Evolutionary conservation across 23 tunicate genomes (phyloP).

Genomic region (Ciona savignyi): DNA sequence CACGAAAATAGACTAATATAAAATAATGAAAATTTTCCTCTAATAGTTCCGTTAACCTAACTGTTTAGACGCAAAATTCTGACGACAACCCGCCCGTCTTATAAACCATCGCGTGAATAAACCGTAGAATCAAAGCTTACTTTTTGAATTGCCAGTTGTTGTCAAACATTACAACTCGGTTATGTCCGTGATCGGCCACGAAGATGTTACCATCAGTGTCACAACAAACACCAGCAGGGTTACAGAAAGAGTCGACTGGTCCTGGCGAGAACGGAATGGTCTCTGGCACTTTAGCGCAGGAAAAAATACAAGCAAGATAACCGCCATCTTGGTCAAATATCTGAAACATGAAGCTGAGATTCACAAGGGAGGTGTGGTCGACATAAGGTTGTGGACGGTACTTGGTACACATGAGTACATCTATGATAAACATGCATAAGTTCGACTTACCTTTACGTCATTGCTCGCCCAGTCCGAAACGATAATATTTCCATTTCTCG

Average conservation of each 20-base stretch:
- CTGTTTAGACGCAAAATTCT: too few relatives aligned
- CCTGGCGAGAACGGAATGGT: constrained; percentile 18
- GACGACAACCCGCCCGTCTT: too few relatives aligned
- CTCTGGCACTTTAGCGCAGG: constrained; percentile 8
- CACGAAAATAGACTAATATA: neutral
- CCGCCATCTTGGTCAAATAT: constrained; percentile 38
- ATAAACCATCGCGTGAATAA: too few relatives aligned
- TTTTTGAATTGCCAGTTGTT: constrained; percentile 53
- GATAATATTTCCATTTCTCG: constrained; percentile 33
- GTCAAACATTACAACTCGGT: constrained; percentile 51
- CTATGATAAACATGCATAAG: too few relatives aligned
- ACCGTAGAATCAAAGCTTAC: neutral
- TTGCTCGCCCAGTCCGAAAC: constrained; percentile 61
- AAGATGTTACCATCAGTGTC: constrained; percentile 35
- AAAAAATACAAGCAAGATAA: constrained; percentile 14
- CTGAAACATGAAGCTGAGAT: neutral
- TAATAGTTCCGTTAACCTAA: too few relatives aligned
- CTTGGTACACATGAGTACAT: too few relatives aligned
- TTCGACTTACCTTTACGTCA: constrained; percentile 40
- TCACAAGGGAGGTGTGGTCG: too few relatives aligned
- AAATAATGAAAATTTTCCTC: too few relatives aligned
- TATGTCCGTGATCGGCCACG: constrained; percentile 41
- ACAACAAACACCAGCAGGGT: constrained; percentile 50
- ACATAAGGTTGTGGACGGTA: too few relatives aligned
- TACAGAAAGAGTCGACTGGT: constrained; percentile 9